Conservation (phyloP, 2,888 invertebrate genomes). For the Lithosia quadra region DNA sequence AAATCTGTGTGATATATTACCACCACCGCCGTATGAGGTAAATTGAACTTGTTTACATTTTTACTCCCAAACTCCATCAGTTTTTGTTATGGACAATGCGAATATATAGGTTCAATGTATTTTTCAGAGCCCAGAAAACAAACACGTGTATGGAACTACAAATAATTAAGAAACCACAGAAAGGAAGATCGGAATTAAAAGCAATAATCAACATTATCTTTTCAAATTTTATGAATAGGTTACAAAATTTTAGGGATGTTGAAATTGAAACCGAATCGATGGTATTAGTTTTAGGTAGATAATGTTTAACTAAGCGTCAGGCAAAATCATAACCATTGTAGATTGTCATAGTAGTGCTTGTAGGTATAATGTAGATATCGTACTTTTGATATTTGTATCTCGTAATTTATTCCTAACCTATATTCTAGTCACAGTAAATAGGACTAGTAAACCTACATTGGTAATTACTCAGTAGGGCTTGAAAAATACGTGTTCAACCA, state of each 20-base stretch:
- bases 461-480: slow-evolving; percentile 45
- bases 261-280: slow-evolving; percentile 39
- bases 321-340: slow-evolving; percentile 55
- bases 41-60: slow-evolving; percentile 74
- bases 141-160: slow-evolving; percentile 62
- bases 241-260: slow-evolving; percentile 46
- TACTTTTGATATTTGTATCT: slow-evolving; percentile 71
- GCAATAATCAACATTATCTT: slow-evolving; percentile 53
- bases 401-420: slow-evolving; percentile 81
- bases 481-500: slow-evolving; percentile 14
- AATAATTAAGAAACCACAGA: slow-evolving; percentile 46
- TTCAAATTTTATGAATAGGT: slow-evolving; percentile 46
- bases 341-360: slow-evolving; percentile 70
- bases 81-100: slow-evolving; percentile 54
- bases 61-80: slow-evolving; percentile 53
- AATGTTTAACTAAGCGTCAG: slow-evolving; percentile 50
- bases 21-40: slow-evolving; percentile 88
- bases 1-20: slow-evolving; percentile 89
- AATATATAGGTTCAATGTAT: slow-evolving; percentile 49
- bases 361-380: slow-evolving; percentile 70
- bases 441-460: slow-evolving; percentile 76
- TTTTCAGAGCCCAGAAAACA: slow-evolving; percentile 81
- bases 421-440: slow-evolving; percentile 84
- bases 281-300: slow-evolving; percentile 52
- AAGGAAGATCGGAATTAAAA: slow-evolving; percentile 40